Conservation (phyloP, 64 coral and sea anemone genomes). For the Dendrophyllia cribrosa region DNA sequence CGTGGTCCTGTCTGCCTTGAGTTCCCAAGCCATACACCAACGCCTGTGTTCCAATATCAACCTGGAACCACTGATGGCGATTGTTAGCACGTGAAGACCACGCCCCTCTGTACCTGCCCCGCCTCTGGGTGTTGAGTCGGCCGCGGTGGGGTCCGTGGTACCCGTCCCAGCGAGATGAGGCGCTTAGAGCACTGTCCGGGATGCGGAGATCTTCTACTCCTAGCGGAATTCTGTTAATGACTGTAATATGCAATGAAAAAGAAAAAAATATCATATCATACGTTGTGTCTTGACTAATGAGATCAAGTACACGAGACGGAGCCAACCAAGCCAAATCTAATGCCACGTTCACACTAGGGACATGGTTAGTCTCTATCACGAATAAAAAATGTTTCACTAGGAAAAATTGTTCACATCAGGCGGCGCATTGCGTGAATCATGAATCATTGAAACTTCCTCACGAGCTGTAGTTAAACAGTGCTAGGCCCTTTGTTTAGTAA, state of each 20-base stretch:
- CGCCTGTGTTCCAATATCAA: slow-evolving; percentile 57
- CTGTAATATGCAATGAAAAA: slow-evolving; percentile 4
- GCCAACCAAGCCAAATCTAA: too few species aligned
- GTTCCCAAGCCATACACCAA: slow-evolving; percentile 58
- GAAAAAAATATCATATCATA: not conserved
- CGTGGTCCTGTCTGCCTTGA: slow-evolving; percentile 71
- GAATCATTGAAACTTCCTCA: too few species aligned
- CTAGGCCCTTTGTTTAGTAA: too few species aligned
- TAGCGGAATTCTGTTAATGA: slow-evolving; percentile 43
- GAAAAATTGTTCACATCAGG: too few species aligned
- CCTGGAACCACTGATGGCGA: slow-evolving; percentile 79
- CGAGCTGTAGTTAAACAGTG: too few species aligned
- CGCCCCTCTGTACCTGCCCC: slow-evolving; percentile 54
- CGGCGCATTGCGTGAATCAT: too few species aligned
- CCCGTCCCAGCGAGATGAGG: slow-evolving; percentile 71
- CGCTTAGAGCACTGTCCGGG: slow-evolving; percentile 56
- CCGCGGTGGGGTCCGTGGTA: slow-evolving; percentile 71
- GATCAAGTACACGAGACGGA: too few species aligned
- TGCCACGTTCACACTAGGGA: too few species aligned
- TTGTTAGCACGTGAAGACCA: slow-evolving; percentile 75
- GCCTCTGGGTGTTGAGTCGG: slow-evolving; percentile 60
- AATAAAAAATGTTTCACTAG: too few species aligned
- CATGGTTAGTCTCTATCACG: too few species aligned
- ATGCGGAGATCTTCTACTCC: slow-evolving; percentile 83
- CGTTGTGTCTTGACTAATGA: too few species aligned